Conservation (phyloP, 2,888 invertebrate species). For the Frankliniella intonsa region DNA sequence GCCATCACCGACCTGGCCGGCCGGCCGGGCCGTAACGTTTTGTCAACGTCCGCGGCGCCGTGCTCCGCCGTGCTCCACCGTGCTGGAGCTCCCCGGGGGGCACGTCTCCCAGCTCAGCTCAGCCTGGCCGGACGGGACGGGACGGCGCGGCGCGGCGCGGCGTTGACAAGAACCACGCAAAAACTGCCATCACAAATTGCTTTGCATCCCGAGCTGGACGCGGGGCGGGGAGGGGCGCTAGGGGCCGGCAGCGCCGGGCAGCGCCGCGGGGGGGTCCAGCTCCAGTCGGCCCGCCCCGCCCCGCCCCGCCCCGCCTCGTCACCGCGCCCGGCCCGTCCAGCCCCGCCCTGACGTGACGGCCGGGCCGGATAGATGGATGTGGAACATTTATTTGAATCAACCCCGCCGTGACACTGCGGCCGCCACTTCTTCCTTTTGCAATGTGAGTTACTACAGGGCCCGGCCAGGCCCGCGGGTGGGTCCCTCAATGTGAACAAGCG, state of each 20-base stretch:
- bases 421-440: too few species aligned
- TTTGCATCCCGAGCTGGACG: background rate
- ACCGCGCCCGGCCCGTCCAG: background rate
- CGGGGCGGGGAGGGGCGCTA: background rate
- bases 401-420: too few species aligned
- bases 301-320: background rate
- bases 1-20: background rate
- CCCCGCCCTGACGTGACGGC: background rate
- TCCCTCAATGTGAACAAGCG: too few species aligned
- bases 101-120: background rate
- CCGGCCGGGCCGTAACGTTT: background rate
- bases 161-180: constrained; percentile 13
- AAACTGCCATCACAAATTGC: constrained; percentile 18
- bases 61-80: background rate
- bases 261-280: background rate
- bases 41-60: constrained; percentile 4
- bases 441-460: background rate
- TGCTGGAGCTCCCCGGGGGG: background rate
- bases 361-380: constrained; percentile 13
- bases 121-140: background rate
- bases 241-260: background rate
- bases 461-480: background rate
- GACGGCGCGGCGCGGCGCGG: background rate
- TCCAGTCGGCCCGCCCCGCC: background rate
- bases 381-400: constrained; percentile 16